phyloP scores from a whole-genome alignment of 2,797 vertebrate genomes.

The Anabacerthia variegaticeps region DNA sequence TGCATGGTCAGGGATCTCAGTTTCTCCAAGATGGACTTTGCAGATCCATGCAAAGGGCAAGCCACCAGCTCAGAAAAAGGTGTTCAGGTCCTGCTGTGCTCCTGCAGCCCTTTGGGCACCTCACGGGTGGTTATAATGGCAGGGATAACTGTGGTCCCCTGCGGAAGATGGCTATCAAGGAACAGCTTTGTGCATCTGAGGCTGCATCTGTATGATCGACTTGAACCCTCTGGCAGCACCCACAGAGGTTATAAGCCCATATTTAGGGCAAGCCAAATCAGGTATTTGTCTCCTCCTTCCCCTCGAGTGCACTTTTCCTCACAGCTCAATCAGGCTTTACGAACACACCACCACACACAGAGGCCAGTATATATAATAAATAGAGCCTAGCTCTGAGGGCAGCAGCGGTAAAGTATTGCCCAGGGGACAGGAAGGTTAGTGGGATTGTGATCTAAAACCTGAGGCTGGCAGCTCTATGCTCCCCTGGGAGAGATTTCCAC shows the following conservation, averaged over 20 bases:
- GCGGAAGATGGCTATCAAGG: background rate
- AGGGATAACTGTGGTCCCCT: background rate
- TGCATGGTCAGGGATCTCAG: background rate
- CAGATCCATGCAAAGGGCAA: background rate
- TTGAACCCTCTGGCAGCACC: constrained; percentile 10
- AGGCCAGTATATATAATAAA: constrained; percentile 66
- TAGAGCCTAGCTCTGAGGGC: constrained; percentile 59
- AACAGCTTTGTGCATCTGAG: background rate
- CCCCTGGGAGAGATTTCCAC: constrained; percentile 38
- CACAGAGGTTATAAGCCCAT: background rate
- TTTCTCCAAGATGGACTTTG: background rate
- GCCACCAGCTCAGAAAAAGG: background rate
- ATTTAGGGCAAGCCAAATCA: constrained; percentile 8
- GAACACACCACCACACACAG: constrained; percentile 14
- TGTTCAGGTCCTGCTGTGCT: background rate
- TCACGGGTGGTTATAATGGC: background rate
- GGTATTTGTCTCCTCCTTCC: constrained; percentile 15
- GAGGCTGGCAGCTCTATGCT: constrained; percentile 47
- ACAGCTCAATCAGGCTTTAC: constrained; percentile 64
- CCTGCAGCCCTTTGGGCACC: background rate
- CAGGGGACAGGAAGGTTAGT: constrained; percentile 68
- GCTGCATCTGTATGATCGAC: background rate
- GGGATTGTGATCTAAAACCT: constrained; percentile 68
- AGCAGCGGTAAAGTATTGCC: constrained; percentile 58
- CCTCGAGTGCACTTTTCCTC: constrained; percentile 47